Base-by-base conservation (phyloP, 1,140 invertebrate genomes). In the Leptopilina clavipes region DNA sequence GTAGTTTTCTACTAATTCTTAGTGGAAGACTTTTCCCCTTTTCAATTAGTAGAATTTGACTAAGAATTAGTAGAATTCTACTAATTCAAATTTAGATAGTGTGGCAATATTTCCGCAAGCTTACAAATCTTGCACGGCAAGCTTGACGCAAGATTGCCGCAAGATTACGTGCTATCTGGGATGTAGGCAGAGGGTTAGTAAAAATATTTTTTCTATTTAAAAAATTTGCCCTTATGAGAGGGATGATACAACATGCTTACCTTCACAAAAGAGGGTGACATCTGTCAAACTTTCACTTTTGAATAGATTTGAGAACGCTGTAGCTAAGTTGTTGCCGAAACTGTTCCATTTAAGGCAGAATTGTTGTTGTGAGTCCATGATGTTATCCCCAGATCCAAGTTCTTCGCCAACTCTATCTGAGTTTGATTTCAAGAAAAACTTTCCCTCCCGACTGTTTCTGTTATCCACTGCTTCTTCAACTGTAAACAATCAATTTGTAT, bases 281-380 rank as follows among this genome's bases (percentile, higher is more conserved):
- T 97, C 96, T 83, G 96, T 95, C 82, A 97, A 92, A 90, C 94
- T 96, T 92, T 96, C 96, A 86, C 95, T 96, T 92, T 96, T 96
- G 92, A 95, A 96, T 85, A 97, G 92, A 91, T 95, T 96, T 84
- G 95, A 95, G 91, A 96, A 96, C 83, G 95, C 95, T 83, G 95
- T 96, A 80, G 95, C 95, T 89, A 97, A 92, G 91, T 97, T 96
- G 85, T 93, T 95, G 87, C 95, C 95, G 91, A 96, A 96, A 92
- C 95, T 96, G 92, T 96, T 97, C 95, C 95, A 97, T 92, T 97
- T 97, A 83, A 97, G 92, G 92, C 95, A 96, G 91, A 96, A 97
- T 91, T 96, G 95, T 91, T 96, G 95, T 86, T 94, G 94, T 90
- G 95, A 94, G 93, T 96, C 94, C 94, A 95, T 95, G 90, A 89